Evolutionary conservation across 1,140 invertebrate genomes (phyloP).

Genomic region (Caerostris darwini): DNA sequence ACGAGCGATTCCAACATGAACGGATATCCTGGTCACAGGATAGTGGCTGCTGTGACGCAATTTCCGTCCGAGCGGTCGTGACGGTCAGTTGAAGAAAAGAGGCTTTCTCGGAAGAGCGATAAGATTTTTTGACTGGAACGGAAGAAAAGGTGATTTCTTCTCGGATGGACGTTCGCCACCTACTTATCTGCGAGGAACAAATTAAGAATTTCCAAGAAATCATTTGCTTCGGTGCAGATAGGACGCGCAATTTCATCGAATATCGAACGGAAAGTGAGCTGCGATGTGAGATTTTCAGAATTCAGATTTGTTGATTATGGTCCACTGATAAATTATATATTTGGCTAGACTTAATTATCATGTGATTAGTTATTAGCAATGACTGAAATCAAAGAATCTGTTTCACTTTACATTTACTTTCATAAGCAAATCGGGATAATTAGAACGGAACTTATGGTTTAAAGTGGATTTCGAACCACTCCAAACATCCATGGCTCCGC

Average conservation of each 20-base stretch:
- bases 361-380: too few species aligned
- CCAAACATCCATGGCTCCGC: too few species aligned
- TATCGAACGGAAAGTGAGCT: neutral
- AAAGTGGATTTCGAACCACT: too few species aligned
- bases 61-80: slow-evolving; percentile 69
- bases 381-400: too few species aligned
- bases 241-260: neutral
- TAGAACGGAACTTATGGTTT: too few species aligned
- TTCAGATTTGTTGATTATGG: too few species aligned
- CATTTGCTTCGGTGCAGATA: neutral
- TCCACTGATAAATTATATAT: too few species aligned
- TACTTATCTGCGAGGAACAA: neutral
- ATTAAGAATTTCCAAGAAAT: slow-evolving; percentile 29
- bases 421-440: too few species aligned
- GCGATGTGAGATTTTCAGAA: neutral
- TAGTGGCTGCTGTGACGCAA: slow-evolving; percentile 66
- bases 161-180: neutral
- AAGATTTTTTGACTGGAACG: slow-evolving; percentile 64
- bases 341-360: too few species aligned
- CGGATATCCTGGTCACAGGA: slow-evolving; percentile 69
- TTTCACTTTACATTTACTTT: too few species aligned
- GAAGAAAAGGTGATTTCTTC: slow-evolving; percentile 51
- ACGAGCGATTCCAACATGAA: slow-evolving; percentile 45
- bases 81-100: slow-evolving; percentile 52
- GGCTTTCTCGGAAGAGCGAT: slow-evolving; percentile 39